Base-by-base conservation (phyloP, 2,113 vertebrate genomes). In the Solenodon paradoxus region DNA sequence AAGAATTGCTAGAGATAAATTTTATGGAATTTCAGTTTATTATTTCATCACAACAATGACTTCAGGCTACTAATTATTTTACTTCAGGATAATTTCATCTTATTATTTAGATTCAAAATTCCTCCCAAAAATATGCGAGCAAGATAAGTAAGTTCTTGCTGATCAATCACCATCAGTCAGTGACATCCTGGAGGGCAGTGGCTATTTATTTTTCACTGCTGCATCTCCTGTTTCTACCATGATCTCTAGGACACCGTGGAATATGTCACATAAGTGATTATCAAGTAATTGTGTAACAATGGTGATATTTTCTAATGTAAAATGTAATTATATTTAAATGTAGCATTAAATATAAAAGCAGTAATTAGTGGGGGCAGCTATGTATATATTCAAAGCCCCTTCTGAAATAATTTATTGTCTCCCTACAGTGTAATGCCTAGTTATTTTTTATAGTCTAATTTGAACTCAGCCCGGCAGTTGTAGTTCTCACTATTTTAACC, bases 1-100 rank as follows among this genome's bases (percentile, higher is more conserved):
- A 86, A 22, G 90, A 97, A 88, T 74, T 83, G 6, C n/a, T 42
- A 53, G 71, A 81, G 26, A 88, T 53, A 93, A n/a, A 94, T 66
- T 77, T 19, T 78, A 71, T 66, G 90, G 15, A 9, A 61, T 91
- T 95, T 87, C 11, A 81, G 35, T 90, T 57, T 90, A 90, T 94
- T 90, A 93, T 88, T 88, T 77, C 9, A 85, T 30, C 40, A 64
- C 24, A 75, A 74, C 6, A 84, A 82, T 92, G 61, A 95, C 20
- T 90, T 85, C 22, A 79, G 19, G 6, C 42, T 90, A 93, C 66
- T 66, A 94, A 85, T 83, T 92, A 63, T 71, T 82, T 82, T 19
- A 74, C 40, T 68, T 1, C 0, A 55, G 47, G 42, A 42, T 92
- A 82, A 78, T 75, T 88, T 96, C 10, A 92, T 59, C 61, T 87